Evolutionary conservation across 2,888 invertebrate genomes (phyloP).

Genomic region (Ashinkailepas kermadecensis): DNA sequence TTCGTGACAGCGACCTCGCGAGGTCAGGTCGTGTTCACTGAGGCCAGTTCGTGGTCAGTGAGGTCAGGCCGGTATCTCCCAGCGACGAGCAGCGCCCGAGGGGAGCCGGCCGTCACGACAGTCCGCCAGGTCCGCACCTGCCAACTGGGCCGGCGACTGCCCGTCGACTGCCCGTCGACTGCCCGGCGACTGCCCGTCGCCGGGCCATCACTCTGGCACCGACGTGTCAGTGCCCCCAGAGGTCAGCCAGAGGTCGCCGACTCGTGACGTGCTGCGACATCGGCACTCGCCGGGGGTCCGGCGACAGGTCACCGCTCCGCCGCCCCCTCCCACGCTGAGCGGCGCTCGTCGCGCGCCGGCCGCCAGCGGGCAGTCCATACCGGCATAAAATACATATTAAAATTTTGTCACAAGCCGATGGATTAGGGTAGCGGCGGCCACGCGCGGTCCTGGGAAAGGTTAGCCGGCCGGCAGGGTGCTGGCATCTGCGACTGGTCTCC

Average conservation of each 20-base stretch:
- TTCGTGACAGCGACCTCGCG: too few species aligned
- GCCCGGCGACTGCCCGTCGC: too few species aligned
- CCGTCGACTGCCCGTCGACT: too few species aligned
- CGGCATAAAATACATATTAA: neutral
- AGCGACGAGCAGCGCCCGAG: too few species aligned
- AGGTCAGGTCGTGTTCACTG: too few species aligned
- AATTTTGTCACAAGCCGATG: neutral
- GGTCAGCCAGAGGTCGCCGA: neutral
- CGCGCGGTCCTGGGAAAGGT: neutral
- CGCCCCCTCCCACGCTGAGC: too few species aligned
- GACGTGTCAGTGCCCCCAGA: neutral
- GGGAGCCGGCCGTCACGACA: too few species aligned
- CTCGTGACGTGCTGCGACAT: neutral
- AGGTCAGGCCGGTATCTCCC: too few species aligned
- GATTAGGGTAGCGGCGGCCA: neutral
- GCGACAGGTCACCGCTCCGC: neutral
- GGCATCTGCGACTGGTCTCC: neutral
- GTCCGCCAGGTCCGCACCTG: too few species aligned
- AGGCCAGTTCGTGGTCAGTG: too few species aligned
- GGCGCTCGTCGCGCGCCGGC: neutral
- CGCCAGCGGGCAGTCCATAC: slow-evolving; percentile 1
- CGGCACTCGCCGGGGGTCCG: neutral
- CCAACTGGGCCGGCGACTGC: too few species aligned
- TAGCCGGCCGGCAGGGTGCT: neutral
- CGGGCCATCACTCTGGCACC: too few species aligned